Base-by-base conservation (phyloP, 1,140 invertebrate genomes). In the Diorhabda sublineata region DNA sequence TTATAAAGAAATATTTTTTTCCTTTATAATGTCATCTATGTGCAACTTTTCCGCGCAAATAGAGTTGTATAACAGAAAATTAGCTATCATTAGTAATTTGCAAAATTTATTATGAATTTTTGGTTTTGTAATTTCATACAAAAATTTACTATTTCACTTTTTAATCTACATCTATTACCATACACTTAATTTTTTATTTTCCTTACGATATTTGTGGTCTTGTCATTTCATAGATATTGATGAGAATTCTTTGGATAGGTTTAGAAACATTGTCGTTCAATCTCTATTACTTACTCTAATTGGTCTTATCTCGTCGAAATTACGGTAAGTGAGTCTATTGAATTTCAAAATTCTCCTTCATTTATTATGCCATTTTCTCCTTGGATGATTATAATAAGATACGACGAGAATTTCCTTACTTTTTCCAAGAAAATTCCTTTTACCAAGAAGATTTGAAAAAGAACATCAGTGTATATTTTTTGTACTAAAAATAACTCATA, bases 341-440 rank as follows among this genome's bases (percentile, higher is more conserved):
- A 65, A 65, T 69, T 65, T 61, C 9, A 64, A 52, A 47, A 64
- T 60, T 57, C 57, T 45, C 45, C 59, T 56, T 45, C 63, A 52
- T 64, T 69, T 69, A 69, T 64, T 64, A 64, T 69, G 58, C 62
- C 68, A 64, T 59, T 65, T 69, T 59, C 45, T 63, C 63, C 58
- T 43, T 60, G 11, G 42, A 41, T 59, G n/a, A 62, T 62, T 62
- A 62, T 62, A 42, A 62, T 62, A 62, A 62, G 61, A 62, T 62
- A 62, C 61, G 43, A 43, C 61, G 43, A 43, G 61, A 45, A 45
- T 62, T 62, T 44, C 43, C 0, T 44, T 62, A n/a, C 4, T 62
- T 62, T 62, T 59, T 59, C 26, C 3, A 59, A 42, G n/a, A 42
- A 42, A 59, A 59, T 59, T n/a, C 41, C 26, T 59, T 59, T 59